Conservation (phyloP, 30 jellyfish, hydroid and myxozoan species). For the Mastigias papua region DNA sequence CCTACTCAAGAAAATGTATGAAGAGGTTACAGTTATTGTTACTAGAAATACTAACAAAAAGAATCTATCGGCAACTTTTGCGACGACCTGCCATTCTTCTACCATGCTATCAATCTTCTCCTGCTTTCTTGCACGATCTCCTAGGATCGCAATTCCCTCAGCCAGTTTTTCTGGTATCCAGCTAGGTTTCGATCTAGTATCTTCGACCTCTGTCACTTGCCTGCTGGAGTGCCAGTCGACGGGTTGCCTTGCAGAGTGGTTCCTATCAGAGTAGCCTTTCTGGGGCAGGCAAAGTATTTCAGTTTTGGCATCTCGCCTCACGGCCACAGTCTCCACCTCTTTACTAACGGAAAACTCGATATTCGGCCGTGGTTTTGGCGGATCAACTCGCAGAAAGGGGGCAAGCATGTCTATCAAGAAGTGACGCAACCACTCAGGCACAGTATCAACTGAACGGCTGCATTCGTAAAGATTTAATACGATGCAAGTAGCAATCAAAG, state of each 20-base stretch:
- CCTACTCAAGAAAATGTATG: conserved; percentile 73
- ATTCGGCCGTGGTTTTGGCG: conserved; percentile 71
- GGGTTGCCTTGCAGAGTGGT: conserved; percentile 18
- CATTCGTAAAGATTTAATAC: conserved; percentile 88
- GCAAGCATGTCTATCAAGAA: conserved; percentile 78
- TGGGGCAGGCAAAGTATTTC: conserved; percentile 67
- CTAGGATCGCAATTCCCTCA: conserved; percentile 85
- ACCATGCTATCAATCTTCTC: conserved; percentile 74
- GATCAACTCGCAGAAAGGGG: conserved; percentile 87
- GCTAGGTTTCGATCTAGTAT: conserved; percentile 11
- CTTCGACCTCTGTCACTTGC: conserved; percentile 44
- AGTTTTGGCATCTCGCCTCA: conserved; percentile 52
- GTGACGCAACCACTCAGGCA: conserved; percentile 76
- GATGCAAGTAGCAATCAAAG: conserved; percentile 90
- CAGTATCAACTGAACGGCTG: conserved; percentile 81
- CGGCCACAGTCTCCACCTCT: conserved; percentile 58
- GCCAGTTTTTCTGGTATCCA: conserved; percentile 79
- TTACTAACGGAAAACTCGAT: conserved; percentile 22
- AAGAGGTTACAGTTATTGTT: conserved; percentile 84
- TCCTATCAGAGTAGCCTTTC: conserved; percentile 39
- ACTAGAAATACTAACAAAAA: conserved; percentile 76
- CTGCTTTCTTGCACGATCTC: conserved; percentile 89
- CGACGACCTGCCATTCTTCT: conserved; percentile 94
- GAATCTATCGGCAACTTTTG: conserved; percentile 90
- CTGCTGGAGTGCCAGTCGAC: conserved; percentile 41